Base-by-base conservation (phyloP, 92 coral and sea anemone genomes). In the Galaxea fascicularis region DNA sequence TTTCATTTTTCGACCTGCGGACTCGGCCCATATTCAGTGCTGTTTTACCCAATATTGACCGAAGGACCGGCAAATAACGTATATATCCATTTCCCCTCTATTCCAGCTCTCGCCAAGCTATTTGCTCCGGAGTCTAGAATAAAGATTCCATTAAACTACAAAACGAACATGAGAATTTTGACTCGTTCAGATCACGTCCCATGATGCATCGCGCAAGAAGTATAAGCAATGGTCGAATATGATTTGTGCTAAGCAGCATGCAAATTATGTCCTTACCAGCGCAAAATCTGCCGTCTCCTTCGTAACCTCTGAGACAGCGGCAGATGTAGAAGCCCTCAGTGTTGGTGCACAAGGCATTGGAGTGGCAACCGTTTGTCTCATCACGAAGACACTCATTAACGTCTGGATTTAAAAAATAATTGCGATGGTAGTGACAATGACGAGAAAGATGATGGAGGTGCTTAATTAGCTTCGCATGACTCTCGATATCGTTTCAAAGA, bases 221-320 rank as follows among this genome's bases (percentile, higher is more conserved):
- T 15, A 49, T 49, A n/a, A n/a, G n/a, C n/a, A n/a, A n/a, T n/a
- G n/a, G n/a, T n/a, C n/a, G n/a, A n/a, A n/a, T n/a, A n/a, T 10
- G 54, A 17, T 21, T 60, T 11, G 27, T 30, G n/a, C 4, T 8
- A 22, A 45, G 77, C 16, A 3, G 15, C 4, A 29, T 13, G 22
- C 24, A 21, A 15, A 4, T 13, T 6, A 29, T 29, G 63, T 17
- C 45, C 73, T 49, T 65, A 90, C 90, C 93, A 18, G 76, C 35
- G 71, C 93, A 90, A 10, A 11, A 56, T 58, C 35, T 74, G 27
- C 93, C 93, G 76, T 85, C 52, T 80, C 93, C 93, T 30, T 65
- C 52, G 18, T 85, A 89, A 10, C 93, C 93, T 6, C 35, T 35
- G 25, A 69, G 65, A 67, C 93, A 89, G 27, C 78, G 79, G 63